Conservation (phyloP, 2,888 invertebrate genomes). For the Mesoligia furuncula region DNA sequence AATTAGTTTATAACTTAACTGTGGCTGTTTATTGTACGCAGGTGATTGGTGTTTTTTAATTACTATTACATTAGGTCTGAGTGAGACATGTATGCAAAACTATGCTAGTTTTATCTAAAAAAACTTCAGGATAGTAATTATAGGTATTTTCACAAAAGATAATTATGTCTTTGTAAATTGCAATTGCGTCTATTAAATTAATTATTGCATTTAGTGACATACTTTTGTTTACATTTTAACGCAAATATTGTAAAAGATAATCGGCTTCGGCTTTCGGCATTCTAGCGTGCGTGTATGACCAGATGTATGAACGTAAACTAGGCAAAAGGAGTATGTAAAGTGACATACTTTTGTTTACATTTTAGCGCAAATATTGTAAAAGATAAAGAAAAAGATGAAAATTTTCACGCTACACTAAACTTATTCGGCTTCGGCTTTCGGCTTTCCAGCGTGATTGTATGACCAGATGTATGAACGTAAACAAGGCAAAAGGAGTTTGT, state of each 20-base stretch:
- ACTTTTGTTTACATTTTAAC: background rate
- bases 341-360: background rate
- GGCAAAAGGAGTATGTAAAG: too few species aligned
- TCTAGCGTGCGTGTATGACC: too few species aligned
- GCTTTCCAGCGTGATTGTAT: background rate
- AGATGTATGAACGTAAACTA: too few species aligned
- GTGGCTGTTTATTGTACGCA: background rate
- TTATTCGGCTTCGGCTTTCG: background rate
- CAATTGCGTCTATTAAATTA: background rate
- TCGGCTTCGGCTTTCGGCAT: too few species aligned
- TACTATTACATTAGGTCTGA: background rate
- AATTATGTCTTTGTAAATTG: background rate
- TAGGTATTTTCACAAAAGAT: too few species aligned
- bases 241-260: too few species aligned
- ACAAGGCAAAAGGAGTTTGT: background rate
- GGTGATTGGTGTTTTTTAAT: conserved; percentile 1
- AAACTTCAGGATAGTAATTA: background rate
- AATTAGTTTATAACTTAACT: conserved; percentile 27
- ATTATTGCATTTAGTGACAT: background rate
- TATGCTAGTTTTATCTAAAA: background rate
- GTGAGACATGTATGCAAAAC: conserved; percentile 4
- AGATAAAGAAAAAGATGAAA: background rate
- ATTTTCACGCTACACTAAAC: background rate
- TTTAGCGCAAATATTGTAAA: background rate
- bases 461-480: background rate